Base-by-base conservation (phyloP, 2,888 invertebrate species). In the Eudemis profundana region DNA sequence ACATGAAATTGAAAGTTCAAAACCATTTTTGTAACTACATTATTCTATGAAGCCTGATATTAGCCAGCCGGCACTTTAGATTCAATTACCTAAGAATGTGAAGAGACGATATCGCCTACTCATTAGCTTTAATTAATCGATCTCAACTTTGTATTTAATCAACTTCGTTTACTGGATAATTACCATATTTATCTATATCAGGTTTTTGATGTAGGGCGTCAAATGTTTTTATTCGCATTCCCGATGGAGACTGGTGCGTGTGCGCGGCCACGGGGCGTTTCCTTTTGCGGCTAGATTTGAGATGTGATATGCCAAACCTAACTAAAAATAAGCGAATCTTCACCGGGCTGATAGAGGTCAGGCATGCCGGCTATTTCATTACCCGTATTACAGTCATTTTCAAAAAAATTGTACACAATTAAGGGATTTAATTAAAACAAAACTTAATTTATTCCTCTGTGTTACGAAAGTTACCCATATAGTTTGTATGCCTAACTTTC, bases 291-390 rank as follows among this genome's bases (percentile, higher is more conserved):
- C 66, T 65, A 71, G 76, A 77, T 77, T 76, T 71, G 74, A 71
- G 73, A 77, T 74, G 74, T 76, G 75, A 76, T 74, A 74, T 74
- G 77, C 70, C 69, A 73, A 72, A 74, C 75, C 73, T 78, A 78
- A 82, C 77, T 78, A 77, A 80, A 84, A 79, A 79, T 74, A 81
- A 79, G 81, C 81, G 74, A 77, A 69, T 67, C 70, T 68, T 72
- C 70, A 73, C 71, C 75, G 70, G 72, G 72, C 75, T 72, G 63
- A 47, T 63, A 47, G 38, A 36, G 40, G 15, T 42, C n/a, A 47
- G 38, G 27, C 19, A 61, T 38, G 36, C 27, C 29, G 51, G 23
- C 29, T 23, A 61, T 61, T 51, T 44, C 12, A 61, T 51, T 44
- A 40, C 38, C 40, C 50, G 50, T 29, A 61, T 19, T 40, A 50